Conservation (phyloP, 2,113 vertebrate species). For the Brachyistius frenatus region DNA sequence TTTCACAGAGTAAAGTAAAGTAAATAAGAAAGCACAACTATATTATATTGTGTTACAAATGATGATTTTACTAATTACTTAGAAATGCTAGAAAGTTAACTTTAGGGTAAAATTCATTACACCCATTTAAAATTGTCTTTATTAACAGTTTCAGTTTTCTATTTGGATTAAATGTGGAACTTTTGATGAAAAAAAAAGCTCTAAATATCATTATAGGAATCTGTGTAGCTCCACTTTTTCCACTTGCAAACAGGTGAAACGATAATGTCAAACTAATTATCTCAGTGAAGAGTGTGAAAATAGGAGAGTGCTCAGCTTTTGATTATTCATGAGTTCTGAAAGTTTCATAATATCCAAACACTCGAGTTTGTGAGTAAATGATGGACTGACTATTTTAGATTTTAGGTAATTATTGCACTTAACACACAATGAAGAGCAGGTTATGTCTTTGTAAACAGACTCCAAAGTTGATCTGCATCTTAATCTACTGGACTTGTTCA, state of each 20-base stretch:
- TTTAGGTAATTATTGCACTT: constrained; percentile 29
- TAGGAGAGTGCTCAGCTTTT: constrained; percentile 57
- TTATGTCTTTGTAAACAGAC: constrained; percentile 9
- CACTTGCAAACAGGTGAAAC: constrained; percentile 70
- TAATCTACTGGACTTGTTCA: constrained; percentile 22
- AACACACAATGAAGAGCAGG: constrained; percentile 27
- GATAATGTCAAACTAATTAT: constrained; percentile 80
- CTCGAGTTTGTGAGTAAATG: constrained; percentile 41
- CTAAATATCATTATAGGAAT: constrained; percentile 30
- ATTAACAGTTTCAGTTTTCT: not conserved
- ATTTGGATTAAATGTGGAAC: constrained; percentile 1
- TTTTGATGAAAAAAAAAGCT: constrained; percentile 8
- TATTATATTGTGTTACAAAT: not conserved
- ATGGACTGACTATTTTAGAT: constrained; percentile 13
- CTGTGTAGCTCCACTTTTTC: constrained; percentile 31
- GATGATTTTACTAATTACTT: not conserved
- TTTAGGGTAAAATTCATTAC: not conserved
- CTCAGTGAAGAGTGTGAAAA: constrained; percentile 61
- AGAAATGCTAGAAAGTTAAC: not conserved
- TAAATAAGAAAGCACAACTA: too few relatives aligned
- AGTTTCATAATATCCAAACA: constrained; percentile 49
- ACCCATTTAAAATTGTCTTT: not conserved
- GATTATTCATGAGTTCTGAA: constrained; percentile 68
- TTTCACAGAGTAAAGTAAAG: not conserved
- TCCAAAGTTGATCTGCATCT: constrained; percentile 12